Evolutionary conservation across 2,888 invertebrate genomes (phyloP).

Genomic region (Trissolcus brochymenae): DNA sequence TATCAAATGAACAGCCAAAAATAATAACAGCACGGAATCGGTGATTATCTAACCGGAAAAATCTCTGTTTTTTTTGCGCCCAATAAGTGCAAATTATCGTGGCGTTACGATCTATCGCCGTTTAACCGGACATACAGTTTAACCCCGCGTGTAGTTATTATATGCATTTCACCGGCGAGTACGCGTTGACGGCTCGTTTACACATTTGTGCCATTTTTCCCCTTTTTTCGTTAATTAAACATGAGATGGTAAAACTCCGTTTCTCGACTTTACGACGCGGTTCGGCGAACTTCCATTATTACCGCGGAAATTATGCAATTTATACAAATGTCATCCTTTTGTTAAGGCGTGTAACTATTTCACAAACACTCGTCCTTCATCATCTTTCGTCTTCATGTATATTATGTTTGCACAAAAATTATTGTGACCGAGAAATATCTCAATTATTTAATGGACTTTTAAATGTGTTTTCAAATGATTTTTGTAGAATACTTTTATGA

Average conservation of each 20-base stretch:
- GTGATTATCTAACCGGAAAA: constrained; percentile 8
- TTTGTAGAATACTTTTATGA: too few species aligned
- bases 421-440: neutral
- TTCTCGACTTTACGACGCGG: neutral
- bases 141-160: constrained; percentile 12
- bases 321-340: constrained; percentile 6
- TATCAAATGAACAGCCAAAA: constrained; percentile 36
- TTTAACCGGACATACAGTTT: constrained; percentile 12
- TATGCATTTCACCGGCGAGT: constrained; percentile 11
- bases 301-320: constrained; percentile 11
- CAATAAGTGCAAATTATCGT: constrained; percentile 16
- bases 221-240: constrained; percentile 19
- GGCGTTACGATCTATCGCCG: constrained; percentile 23
- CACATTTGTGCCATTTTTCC: constrained; percentile 6
- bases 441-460: too few species aligned
- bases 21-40: constrained; percentile 19
- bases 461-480: too few species aligned
- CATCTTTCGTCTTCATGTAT: too few species aligned
- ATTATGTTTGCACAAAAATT: too few species aligned
- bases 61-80: neutral
- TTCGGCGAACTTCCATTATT: neutral
- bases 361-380: too few species aligned
- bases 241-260: constrained; percentile 7
- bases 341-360: neutral
- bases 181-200: constrained; percentile 17